Evolutionary conservation across 2,113 vertebrate species (phyloP).

Genomic region (Labrus mixtus): DNA sequence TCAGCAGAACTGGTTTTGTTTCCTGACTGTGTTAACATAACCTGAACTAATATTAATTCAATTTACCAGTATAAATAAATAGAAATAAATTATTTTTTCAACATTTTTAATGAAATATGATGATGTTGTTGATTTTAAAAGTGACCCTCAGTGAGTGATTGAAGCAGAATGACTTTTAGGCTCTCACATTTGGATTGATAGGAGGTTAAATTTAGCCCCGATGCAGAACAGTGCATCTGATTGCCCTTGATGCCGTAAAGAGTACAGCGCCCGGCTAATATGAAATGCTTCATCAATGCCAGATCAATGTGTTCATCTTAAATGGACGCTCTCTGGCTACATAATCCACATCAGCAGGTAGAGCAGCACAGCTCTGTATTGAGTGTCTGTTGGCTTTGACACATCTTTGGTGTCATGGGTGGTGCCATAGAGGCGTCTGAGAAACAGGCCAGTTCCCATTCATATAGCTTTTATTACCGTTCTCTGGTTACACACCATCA

Average conservation of each 20-base stretch:
- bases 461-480: constrained; percentile 75
- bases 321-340: constrained; percentile 61
- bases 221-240: constrained; percentile 63
- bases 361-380: constrained; percentile 67
- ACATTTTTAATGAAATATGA: not conserved
- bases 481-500: constrained; percentile 76
- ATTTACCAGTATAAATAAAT: not conserved
- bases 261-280: constrained; percentile 67
- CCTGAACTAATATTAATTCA: constrained; percentile 15
- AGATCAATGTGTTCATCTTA: constrained; percentile 80
- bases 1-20: constrained; percentile 27
- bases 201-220: constrained; percentile 71
- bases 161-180: constrained; percentile 63
- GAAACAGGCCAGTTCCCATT: constrained; percentile 67
- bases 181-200: constrained; percentile 64
- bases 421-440: constrained; percentile 79
- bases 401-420: constrained; percentile 82
- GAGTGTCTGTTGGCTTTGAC: constrained; percentile 79
- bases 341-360: constrained; percentile 70
- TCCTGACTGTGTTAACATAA: constrained; percentile 10
- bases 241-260: constrained; percentile 77
- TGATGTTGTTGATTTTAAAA: constrained; percentile 48
- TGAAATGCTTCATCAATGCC: constrained; percentile 77
- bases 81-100: too few species aligned
- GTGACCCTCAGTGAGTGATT: constrained; percentile 42